A percentile compares a stretch with the other conserved stretches of the same genome.
phyloP scores from a whole-genome alignment of 2,113 vertebrate genomes.

The Pheucticus melanocephalus region DNA sequence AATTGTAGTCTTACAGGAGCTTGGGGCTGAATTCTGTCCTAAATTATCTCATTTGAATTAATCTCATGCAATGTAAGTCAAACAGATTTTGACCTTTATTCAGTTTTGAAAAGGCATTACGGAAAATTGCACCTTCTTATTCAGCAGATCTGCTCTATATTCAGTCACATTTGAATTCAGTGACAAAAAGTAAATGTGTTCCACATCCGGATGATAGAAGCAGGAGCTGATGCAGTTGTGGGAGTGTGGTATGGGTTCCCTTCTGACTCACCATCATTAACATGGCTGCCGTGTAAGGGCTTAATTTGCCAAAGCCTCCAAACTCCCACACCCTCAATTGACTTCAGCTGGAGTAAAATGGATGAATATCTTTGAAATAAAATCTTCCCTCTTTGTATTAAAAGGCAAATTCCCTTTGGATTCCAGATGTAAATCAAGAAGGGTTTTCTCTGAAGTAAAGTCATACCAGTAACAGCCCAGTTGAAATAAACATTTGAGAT shows the following conservation, averaged over 20 bases:
- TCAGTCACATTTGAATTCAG: slow-evolving; percentile 19
- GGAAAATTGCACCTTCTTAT: slow-evolving; percentile 22
- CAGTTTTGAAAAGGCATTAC: slow-evolving; percentile 7
- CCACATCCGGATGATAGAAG: slow-evolving; percentile 1
- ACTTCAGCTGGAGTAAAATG: neutral
- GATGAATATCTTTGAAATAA: neutral
- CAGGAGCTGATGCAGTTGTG: neutral
- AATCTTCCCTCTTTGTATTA: neutral
- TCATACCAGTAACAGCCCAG: neutral
- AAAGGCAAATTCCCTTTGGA: neutral
- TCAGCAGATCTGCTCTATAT: slow-evolving; percentile 14
- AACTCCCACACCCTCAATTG: neutral
- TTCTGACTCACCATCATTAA: slow-evolving; percentile 20
- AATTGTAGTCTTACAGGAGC: neutral
- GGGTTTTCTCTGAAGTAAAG: neutral
- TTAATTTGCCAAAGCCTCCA: neutral
- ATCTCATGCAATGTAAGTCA: slow-evolving; percentile 27
- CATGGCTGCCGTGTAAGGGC: neutral
- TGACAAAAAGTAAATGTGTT: slow-evolving; percentile 36
- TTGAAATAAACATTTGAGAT: neutral
- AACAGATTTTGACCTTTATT: slow-evolving; percentile 48
- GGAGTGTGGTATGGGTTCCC: neutral
- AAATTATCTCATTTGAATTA: slow-evolving; percentile 7
- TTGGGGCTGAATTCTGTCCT: neutral
- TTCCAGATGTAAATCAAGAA: neutral